Base-by-base conservation (phyloP, 2,797 vertebrate species). In the Pangasius krempfi region DNA sequence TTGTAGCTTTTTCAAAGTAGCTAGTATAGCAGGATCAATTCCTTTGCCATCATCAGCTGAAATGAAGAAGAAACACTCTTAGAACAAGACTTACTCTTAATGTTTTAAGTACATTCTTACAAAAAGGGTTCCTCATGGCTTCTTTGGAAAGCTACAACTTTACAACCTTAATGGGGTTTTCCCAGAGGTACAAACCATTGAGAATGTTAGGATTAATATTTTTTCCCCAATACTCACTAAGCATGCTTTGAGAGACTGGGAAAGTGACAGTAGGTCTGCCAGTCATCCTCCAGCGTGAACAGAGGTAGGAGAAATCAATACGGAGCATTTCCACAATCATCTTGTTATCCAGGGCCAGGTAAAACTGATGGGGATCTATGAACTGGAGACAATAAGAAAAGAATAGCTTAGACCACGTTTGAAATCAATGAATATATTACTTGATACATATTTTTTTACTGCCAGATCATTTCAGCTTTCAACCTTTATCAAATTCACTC, bases 281-380 rank as follows among this genome's bases (percentile, higher is more conserved):
- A 0, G 98, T 99, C 97, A 99, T 98, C 92, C 98, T 97, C 99
- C 98, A 99, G 58, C 97, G 96, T 84, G 97, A 98, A 6, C 98
- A 96, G n/a, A 99, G 96, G 94, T 99, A 99, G 0, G 98, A 96
- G 13, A 99, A 97, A 85, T 99, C 98, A 0, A 97, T 98, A 91
- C 98, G 96, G 91, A 99, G 91, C 98, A 99, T 99, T 94, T 99
- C 98, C 87, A 99, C 97, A 13, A 99, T 99, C 98, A 99, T 99
- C 87, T 96, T 97, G 94, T 98, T 99, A 95, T 99, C 99, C 33
- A 99, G 91, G 7, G 98, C 97, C 93, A 99, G 75, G 93, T 99
- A 99, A 93, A 99, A 99, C 93, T 98, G 98, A 93, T 98, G 97
- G 91, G 99, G 98, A 92, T 99, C 98, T 89, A 99, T 95, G 93